Conservation (phyloP, 2,888 invertebrate genomes). For the Anarsia innoxiella region DNA sequence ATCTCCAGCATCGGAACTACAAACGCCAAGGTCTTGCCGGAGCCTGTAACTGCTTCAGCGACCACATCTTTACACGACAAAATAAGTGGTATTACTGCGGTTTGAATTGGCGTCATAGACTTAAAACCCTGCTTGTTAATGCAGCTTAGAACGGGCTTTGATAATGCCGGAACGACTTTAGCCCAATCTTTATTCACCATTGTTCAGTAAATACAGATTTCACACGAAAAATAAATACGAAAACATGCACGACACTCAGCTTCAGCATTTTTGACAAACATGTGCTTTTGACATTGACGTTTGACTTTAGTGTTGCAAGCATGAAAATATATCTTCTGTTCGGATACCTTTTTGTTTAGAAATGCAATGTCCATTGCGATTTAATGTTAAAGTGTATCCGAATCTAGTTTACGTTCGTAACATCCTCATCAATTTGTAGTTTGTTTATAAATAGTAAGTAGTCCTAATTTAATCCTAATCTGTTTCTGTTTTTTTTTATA, state of each 20-base stretch:
- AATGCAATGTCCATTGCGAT: no score
- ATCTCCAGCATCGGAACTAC: constrained; percentile 94
- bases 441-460: no score
- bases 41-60: constrained; percentile 98
- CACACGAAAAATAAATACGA: background rate
- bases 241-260: constrained; percentile 19
- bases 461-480: no score
- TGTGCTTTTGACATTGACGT: constrained; percentile 21
- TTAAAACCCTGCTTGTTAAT: constrained; percentile 69
- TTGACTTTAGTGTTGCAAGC: background rate
- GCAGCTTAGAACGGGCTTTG: constrained; percentile 64
- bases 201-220: constrained; percentile 16
- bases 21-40: constrained; percentile 98
- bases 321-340: background rate
- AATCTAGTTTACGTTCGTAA: no score
- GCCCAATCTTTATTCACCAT: constrained; percentile 66
- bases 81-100: constrained; percentile 91
- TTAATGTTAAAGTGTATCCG: no score
- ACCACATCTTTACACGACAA: constrained; percentile 96
- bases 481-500: no score
- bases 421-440: no score
- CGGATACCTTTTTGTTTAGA: no score
- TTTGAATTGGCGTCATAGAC: constrained; percentile 80
- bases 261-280: constrained; percentile 18
- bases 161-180: constrained; percentile 57